Percentiles rank a stretch among this genome's conserved stretches.
Conservation (phyloP, 2,113 vertebrate species). For the Suncus etruscus region DNA sequence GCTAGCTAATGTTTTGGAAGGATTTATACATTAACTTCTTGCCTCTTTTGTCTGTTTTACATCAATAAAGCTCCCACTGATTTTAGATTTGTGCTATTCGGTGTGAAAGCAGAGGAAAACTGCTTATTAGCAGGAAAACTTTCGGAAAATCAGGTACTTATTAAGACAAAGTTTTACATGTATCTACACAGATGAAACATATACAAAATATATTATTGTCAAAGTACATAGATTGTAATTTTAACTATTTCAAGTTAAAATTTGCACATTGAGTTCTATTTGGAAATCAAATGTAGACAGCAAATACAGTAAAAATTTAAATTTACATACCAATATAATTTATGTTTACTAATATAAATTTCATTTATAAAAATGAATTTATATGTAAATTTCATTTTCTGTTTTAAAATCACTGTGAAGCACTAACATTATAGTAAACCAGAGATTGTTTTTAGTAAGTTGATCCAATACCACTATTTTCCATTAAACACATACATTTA, state of each 20-base stretch:
- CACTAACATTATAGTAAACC: slow-evolving; percentile 38
- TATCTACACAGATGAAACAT: slow-evolving; percentile 1
- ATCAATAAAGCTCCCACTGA: too few species aligned
- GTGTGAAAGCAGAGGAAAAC: too few species aligned
- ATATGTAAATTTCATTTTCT: slow-evolving; percentile 44
- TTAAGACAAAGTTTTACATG: slow-evolving; percentile 7
- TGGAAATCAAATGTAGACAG: slow-evolving; percentile 51
- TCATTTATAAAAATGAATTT: slow-evolving; percentile 35
- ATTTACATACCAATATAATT: slow-evolving; percentile 2
- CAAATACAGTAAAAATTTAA: slow-evolving; percentile 17
- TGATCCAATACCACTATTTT: neutral
- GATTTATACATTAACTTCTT: too few species aligned
- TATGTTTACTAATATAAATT: neutral
- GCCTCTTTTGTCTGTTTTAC: too few species aligned
- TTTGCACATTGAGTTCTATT: neutral
- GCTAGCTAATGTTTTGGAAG: too few species aligned
- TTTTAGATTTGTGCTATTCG: too few species aligned
- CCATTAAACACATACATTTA: neutral
- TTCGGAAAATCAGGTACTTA: slow-evolving; percentile 26
- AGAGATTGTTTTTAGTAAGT: slow-evolving; percentile 39
- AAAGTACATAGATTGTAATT: slow-evolving; percentile 28
- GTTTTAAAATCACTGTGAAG: slow-evolving; percentile 18
- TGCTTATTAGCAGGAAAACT: neutral
- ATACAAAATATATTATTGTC: neutral
- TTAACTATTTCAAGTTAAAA: slow-evolving; percentile 59